Evolutionary conservation across 1,140 invertebrate genomes (phyloP).

Genomic region (Drosophila ambigua): DNA sequence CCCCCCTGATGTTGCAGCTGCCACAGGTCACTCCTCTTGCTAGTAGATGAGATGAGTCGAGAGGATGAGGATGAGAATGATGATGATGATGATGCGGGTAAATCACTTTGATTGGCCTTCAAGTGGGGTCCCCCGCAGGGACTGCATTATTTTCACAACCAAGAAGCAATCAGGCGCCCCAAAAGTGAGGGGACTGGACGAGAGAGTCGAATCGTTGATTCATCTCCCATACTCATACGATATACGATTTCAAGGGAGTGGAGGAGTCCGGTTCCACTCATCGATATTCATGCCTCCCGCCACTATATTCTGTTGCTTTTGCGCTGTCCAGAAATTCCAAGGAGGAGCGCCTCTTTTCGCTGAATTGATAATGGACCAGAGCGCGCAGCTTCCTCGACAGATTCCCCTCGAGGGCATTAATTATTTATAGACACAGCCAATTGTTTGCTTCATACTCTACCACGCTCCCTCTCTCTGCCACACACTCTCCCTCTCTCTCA

Average conservation of each 20-base stretch:
- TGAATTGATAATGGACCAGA: constrained; percentile 65
- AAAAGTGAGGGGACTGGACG: neutral
- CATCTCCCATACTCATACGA: constrained; percentile 25
- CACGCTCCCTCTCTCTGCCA: neutral
- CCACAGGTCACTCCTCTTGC: constrained; percentile 14
- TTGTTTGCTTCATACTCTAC: constrained; percentile 28
- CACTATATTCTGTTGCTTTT: too few species aligned
- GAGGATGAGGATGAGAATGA: neutral
- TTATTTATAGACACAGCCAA: constrained; percentile 67
- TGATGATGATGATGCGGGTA: constrained; percentile 39
- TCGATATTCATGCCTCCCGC: constrained; percentile 57
- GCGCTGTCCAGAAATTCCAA: constrained; percentile 10
- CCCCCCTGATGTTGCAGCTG: constrained; percentile 36
- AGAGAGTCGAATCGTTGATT: constrained; percentile 44
- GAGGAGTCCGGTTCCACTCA: constrained; percentile 38
- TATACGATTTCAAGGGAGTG: constrained; percentile 10
- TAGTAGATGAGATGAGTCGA: constrained; percentile 24
- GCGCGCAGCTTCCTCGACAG: constrained; percentile 24
- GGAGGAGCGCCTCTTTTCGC: constrained; percentile 42
- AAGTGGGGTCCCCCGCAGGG: constrained; percentile 51
- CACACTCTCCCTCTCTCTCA: too few species aligned
- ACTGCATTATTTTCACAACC: constrained; percentile 69
- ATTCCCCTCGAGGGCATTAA: constrained; percentile 54
- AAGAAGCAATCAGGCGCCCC: constrained; percentile 34
- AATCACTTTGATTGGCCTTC: constrained; percentile 67